phyloP scores from a whole-genome alignment of 2,113 vertebrate species.

The Zapus hudsonius region DNA sequence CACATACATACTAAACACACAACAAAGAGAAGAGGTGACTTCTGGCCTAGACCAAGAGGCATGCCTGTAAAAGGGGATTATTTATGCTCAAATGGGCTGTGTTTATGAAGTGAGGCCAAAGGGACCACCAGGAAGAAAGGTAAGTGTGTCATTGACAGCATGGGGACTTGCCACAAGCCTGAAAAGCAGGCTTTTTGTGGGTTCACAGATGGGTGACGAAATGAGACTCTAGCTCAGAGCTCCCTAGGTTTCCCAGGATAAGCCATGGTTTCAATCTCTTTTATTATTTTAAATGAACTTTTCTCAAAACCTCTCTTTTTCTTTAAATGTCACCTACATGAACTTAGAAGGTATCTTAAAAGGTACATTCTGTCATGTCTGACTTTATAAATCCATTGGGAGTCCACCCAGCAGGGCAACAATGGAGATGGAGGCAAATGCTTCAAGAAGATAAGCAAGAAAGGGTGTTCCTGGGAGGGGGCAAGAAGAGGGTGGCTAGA shows the following conservation, averaged over 20 bases:
- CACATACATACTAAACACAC: too few relatives aligned
- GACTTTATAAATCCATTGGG: neutral
- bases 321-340: neutral
- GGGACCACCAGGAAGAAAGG: neutral
- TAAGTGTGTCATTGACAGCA: too few relatives aligned
- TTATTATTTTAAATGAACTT: neutral
- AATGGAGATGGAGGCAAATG: neutral
- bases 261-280: neutral
- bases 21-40: neutral
- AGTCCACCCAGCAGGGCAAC: neutral
- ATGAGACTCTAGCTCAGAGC: neutral
- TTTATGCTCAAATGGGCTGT: neutral
- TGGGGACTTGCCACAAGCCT: neutral
- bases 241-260: neutral
- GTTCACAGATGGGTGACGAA: neutral
- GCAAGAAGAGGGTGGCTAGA: neutral
- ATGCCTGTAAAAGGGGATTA: neutral
- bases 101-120: neutral
- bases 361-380: neutral
- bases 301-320: neutral
- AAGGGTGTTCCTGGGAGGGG: neutral
- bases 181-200: neutral
- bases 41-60: neutral
- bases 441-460: neutral
- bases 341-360: slow-evolving; percentile 33